These are phyloP conservation scores for Phoeniculus purpureus DNA, from an alignment of 2,797 vertebrate species.

Conservation along the genomic window DNA sequence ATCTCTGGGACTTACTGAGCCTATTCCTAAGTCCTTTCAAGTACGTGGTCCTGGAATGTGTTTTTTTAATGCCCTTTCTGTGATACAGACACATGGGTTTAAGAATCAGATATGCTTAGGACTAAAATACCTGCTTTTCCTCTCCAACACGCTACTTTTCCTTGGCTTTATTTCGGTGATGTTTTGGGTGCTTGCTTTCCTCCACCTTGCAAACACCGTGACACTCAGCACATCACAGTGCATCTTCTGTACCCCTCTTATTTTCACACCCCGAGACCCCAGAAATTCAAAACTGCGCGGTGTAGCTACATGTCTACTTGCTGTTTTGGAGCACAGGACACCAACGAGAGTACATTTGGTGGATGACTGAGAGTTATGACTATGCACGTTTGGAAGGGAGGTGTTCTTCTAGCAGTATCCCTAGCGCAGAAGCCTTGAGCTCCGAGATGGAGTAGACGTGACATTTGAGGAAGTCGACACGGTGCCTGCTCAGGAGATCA, in stretches of 20 bases:
- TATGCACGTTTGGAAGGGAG: conserved; percentile 13
- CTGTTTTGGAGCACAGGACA: not conserved
- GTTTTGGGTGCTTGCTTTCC: not conserved
- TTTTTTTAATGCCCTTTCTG: not conserved
- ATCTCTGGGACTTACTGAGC: conserved; percentile 6
- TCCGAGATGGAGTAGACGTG: conserved; percentile 9
- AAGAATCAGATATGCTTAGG: not conserved
- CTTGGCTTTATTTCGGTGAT: not conserved
- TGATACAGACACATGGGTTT: not conserved
- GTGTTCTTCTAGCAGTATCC: not conserved
- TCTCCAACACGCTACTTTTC: not conserved
- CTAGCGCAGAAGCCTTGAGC: not conserved
- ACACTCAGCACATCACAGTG: not conserved
- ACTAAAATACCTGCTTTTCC: not conserved
- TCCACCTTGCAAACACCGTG: not conserved
- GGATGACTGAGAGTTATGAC: not conserved
- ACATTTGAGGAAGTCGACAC: conserved; percentile 19
- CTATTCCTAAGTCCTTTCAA: not conserved
- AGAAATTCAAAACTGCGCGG: conserved; percentile 9
- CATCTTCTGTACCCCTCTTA: not conserved
- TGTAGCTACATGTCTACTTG: not conserved
- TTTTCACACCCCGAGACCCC: not conserved
- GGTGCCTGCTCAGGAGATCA: not conserved
- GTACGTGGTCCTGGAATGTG: not conserved
- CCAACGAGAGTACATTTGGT: conserved; percentile 10